These are phyloP conservation scores for Aegotheles bennettii DNA, from an alignment of 2,113 vertebrate species.

Conservation along the genomic window DNA sequence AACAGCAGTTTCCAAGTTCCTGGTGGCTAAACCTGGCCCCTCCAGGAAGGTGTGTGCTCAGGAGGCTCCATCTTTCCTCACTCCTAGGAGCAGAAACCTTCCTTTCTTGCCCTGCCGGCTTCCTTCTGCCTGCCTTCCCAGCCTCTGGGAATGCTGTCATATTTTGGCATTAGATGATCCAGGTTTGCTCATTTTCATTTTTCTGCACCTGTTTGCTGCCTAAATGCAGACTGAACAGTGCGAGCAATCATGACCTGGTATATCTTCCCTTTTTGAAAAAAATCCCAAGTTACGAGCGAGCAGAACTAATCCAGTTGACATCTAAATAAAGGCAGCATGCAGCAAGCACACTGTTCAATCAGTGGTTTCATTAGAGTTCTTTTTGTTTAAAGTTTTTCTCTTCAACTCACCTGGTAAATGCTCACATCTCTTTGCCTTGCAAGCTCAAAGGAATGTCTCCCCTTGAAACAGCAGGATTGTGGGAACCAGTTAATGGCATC, in stretches of 20 bases:
- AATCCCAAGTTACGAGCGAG: background rate
- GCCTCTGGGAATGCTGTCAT: background rate
- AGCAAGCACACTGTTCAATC: background rate
- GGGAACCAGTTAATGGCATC: background rate
- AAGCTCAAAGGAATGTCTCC: background rate
- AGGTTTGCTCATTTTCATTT: background rate
- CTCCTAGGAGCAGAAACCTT: background rate
- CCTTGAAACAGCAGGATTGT: background rate
- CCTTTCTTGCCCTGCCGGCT: background rate
- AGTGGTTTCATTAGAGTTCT: background rate
- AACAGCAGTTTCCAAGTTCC: background rate
- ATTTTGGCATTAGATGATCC: background rate
- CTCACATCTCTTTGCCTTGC: background rate
- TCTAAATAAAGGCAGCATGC: background rate
- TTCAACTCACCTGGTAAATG: background rate
- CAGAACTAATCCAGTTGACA: background rate
- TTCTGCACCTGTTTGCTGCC: background rate
- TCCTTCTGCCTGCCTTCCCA: background rate
- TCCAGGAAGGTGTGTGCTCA: background rate
- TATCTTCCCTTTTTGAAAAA: background rate
- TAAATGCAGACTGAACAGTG: background rate
- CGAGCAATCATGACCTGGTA: background rate
- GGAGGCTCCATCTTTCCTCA: background rate
- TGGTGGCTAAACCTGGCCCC: background rate
- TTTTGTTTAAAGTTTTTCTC: background rate